Base-by-base conservation (phyloP, 2,113 vertebrate species). In the Brevimyrus niger region DNA sequence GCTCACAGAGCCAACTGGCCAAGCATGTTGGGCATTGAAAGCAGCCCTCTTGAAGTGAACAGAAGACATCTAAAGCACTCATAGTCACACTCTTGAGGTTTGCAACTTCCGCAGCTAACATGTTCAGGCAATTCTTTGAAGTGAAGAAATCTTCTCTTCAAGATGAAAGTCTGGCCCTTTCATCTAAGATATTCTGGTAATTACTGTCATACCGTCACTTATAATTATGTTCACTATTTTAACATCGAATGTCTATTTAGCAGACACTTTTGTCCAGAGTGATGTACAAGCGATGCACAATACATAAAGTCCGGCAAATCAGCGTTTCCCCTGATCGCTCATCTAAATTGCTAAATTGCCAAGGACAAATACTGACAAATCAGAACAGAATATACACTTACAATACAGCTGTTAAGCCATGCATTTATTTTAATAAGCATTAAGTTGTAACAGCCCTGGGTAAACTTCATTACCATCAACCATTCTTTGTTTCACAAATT, bases 341-440 rank as follows among this genome's bases (percentile, higher is more conserved):
- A 51, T n/a, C 42, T 44, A 55, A 87, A 80, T 87, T 17, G 48
- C 87, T 42, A 50, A 76, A 44, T 42, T 42, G 13, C 35, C 69
- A 88, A 21, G 21, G 27, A 53, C 58, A 38, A 80, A 23, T 21
- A 61, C 9, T 19, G 27, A 83, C 69, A 55, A 80, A 87, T 51
- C 46, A 90, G 47, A 31, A 46, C 19, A 65, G 44, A 89, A 61
- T 48, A 48, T 13, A 89, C 23, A 86, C 55, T 21, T 89, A 31
- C 38, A 44, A 89, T 31, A 89, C 50, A 89, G 23, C 73, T 35
- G 53, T 69, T 84, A 89, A 90, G 46, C 46, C 89, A 80, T 27
- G 46, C 11, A 4, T 42, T 87, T 38, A 90, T 87, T 89, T 87
- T 53, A 38, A 65, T 82, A 76, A 76, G 9, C 80, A 80, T 69